Evolutionary conservation across 2,113 vertebrate genomes (phyloP).

Genomic region (Ranitomeya variabilis): DNA sequence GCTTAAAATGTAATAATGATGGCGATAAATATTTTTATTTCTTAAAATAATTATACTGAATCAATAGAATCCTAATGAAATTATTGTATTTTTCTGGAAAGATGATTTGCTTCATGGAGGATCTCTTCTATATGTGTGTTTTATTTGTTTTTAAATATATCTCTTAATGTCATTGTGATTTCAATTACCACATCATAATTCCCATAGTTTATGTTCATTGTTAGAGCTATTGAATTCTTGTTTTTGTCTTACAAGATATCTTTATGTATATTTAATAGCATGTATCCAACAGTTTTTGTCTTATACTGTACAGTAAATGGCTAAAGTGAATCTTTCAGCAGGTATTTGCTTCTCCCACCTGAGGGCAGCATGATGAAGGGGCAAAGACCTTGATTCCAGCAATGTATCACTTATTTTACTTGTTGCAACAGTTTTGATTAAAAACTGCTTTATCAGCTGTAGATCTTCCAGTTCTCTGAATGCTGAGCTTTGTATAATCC

Average conservation of each 20-base stretch:
- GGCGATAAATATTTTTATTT: background rate
- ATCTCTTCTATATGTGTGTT: background rate
- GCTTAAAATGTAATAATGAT: slow-evolving; percentile 3
- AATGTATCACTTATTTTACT: too few relatives aligned
- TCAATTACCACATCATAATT: background rate
- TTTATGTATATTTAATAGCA: background rate
- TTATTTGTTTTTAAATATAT: background rate
- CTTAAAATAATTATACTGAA: background rate
- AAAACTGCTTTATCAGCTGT: too few relatives aligned
- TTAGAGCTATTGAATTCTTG: background rate
- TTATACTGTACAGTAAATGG: background rate
- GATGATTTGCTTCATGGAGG: slow-evolving; percentile 1
- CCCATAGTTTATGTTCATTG: background rate
- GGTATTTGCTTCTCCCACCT: too few relatives aligned
- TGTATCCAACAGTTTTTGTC: background rate
- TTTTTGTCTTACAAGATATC: background rate
- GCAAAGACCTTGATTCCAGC: too few relatives aligned
- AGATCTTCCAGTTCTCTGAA: too few relatives aligned
- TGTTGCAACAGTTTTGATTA: too few relatives aligned
- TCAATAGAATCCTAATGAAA: slow-evolving; percentile 13
- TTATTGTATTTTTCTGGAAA: background rate
- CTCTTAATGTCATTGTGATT: background rate
- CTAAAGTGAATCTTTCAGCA: too few relatives aligned
- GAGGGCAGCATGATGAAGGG: too few relatives aligned
- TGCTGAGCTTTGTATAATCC: too few relatives aligned